phyloP scores from a whole-genome alignment of 2,888 invertebrate species.

The Drosophila subquinaria region DNA sequence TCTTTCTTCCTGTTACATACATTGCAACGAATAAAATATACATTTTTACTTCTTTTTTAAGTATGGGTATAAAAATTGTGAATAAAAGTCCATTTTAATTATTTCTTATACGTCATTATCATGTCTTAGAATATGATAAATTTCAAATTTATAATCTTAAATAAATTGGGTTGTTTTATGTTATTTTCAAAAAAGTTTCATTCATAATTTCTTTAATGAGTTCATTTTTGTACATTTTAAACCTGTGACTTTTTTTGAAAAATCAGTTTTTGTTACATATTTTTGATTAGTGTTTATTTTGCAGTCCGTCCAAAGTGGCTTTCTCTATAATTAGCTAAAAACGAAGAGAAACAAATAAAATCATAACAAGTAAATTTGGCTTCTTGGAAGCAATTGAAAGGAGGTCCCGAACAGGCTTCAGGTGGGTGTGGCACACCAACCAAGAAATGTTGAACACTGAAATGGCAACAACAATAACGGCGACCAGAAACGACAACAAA shows the following conservation, averaged over 20 bases:
- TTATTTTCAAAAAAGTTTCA: too few relatives aligned
- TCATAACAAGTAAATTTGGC: conserved; percentile 35
- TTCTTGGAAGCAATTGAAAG: conserved; percentile 33
- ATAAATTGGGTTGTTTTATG: too few relatives aligned
- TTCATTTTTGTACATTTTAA: too few relatives aligned
- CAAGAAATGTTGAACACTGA: not conserved
- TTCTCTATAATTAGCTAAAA: conserved; percentile 31
- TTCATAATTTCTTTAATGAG: too few relatives aligned
- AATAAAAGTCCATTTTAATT: too few relatives aligned
- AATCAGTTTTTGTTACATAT: not conserved
- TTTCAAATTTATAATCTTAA: too few relatives aligned
- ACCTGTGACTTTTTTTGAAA: not conserved
- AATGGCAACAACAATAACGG: conserved; percentile 2
- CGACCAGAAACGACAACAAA: conserved; percentile 24
- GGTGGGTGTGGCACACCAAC: conserved; percentile 21
- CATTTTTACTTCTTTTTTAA: too few relatives aligned
- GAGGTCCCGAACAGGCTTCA: conserved; percentile 8
- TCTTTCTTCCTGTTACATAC: too few relatives aligned
- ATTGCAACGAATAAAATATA: too few relatives aligned
- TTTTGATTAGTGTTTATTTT: conserved; percentile 3
- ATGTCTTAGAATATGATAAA: too few relatives aligned
- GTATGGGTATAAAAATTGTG: too few relatives aligned
- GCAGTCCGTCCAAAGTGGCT: not conserved
- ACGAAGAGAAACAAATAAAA: conserved; percentile 18
- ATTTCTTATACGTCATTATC: too few relatives aligned